Conservation (phyloP, 2,113 vertebrate genomes). For the Atlantisia rogersi region DNA sequence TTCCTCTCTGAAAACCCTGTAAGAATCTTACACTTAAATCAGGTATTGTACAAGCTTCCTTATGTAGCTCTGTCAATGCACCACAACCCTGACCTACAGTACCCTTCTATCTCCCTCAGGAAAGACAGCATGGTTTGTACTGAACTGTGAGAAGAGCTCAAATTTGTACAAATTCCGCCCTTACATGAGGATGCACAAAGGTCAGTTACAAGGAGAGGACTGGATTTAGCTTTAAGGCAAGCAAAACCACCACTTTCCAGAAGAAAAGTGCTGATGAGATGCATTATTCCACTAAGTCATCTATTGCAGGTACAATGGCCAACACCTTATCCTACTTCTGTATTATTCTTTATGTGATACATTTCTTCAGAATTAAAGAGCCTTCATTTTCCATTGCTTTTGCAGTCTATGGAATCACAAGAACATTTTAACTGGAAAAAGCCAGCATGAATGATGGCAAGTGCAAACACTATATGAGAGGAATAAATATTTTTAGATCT, state of each 20-base stretch:
- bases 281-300: background rate
- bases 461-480: background rate
- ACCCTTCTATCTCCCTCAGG: background rate
- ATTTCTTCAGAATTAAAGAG: background rate
- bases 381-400: background rate
- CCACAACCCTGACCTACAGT: background rate
- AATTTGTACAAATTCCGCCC: background rate
- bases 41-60: background rate
- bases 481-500: background rate
- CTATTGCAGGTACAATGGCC: background rate
- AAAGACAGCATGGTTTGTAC: background rate
- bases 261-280: background rate
- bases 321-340: background rate
- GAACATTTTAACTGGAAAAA: background rate
- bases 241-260: background rate
- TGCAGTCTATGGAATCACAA: background rate
- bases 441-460: background rate
- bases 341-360: background rate
- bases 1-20: background rate
- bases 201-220: background rate
- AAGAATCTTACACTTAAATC: background rate
- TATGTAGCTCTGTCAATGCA: background rate
- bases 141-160: conserved; percentile 1
- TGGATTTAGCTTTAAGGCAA: background rate
- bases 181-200: background rate